Evolutionary conservation across 2,797 vertebrate species (phyloP).

Genomic region (Amazonetta brasiliensis): DNA sequence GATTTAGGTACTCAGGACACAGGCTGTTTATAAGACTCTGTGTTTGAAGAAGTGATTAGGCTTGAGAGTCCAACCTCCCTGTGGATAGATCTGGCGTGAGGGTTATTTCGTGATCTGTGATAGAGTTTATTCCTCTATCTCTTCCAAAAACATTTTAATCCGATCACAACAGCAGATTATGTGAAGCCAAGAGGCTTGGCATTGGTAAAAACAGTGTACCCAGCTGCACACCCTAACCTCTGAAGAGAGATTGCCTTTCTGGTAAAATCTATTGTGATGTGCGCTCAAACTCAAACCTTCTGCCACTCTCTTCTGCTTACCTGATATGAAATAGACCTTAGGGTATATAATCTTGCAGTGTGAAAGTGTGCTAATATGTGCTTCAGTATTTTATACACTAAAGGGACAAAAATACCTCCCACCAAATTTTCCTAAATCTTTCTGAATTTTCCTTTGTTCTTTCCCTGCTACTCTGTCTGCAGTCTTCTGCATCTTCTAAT

Average conservation of each 20-base stretch:
- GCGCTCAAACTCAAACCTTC: background rate
- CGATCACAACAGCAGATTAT: background rate
- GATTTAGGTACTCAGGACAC: background rate
- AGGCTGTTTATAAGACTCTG: background rate
- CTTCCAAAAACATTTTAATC: conserved; percentile 16
- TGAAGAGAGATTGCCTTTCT: background rate
- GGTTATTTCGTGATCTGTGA: background rate
- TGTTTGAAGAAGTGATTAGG: background rate
- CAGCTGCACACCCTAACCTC: background rate
- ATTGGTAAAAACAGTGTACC: background rate
- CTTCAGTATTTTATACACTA: background rate
- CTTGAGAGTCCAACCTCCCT: background rate
- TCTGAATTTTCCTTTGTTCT: background rate
- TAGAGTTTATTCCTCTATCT: background rate
- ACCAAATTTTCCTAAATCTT: background rate
- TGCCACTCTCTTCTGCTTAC: background rate
- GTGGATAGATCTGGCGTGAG: background rate
- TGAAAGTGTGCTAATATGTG: background rate
- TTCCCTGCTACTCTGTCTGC: background rate
- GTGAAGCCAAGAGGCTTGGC: background rate
- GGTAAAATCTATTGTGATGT: background rate
- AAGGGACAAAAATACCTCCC: background rate
- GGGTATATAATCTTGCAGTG: background rate
- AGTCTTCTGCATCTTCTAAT: background rate
- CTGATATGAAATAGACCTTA: background rate